A percentile compares a stretch with the other conserved stretches of the same genome.
These are phyloP conservation scores for Orchesellides sinensis DNA, from an alignment of 2,888 invertebrate species.

Conservation along the genomic window DNA sequence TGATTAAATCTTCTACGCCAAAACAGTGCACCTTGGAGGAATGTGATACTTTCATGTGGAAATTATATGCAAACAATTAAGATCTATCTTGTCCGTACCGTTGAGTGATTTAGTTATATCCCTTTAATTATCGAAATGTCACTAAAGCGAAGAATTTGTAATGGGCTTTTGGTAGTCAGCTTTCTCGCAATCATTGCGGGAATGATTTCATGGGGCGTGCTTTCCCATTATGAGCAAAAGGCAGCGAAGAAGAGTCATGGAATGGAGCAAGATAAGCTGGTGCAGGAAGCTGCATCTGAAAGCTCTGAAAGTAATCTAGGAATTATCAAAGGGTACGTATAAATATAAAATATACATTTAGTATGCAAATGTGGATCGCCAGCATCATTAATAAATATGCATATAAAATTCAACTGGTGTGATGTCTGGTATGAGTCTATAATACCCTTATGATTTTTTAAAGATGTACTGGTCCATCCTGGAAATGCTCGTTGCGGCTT, in stretches of 20 bases:
- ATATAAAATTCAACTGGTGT: background rate
- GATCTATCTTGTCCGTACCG: too few species aligned
- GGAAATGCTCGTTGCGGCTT: conserved; percentile 79
- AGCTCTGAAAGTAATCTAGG: conserved; percentile 14
- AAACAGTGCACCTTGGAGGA: too few species aligned
- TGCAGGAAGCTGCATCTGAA: conserved; percentile 19
- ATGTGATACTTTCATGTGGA: background rate
- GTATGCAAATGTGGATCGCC: background rate
- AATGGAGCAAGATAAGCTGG: conserved; percentile 33
- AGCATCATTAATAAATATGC: background rate
- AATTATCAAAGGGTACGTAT: conserved; percentile 46
- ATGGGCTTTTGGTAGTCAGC: conserved; percentile 26
- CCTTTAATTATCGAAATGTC: too few species aligned
- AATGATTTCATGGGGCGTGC: conserved; percentile 53
- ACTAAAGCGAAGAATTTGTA: conserved; percentile 27
- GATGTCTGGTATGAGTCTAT: background rate
- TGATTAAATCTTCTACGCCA: too few species aligned
- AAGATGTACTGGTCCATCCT: conserved; percentile 62
- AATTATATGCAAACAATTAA: too few species aligned
- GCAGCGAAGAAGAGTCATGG: background rate
- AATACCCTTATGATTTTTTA: conserved; percentile 89
- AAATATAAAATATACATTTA: background rate
- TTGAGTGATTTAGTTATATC: too few species aligned
- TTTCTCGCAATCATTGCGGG: conserved; percentile 28
- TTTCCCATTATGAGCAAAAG: conserved; percentile 46